Base-by-base conservation (phyloP, 2,797 vertebrate species). In the Intellagama lesueurii region DNA sequence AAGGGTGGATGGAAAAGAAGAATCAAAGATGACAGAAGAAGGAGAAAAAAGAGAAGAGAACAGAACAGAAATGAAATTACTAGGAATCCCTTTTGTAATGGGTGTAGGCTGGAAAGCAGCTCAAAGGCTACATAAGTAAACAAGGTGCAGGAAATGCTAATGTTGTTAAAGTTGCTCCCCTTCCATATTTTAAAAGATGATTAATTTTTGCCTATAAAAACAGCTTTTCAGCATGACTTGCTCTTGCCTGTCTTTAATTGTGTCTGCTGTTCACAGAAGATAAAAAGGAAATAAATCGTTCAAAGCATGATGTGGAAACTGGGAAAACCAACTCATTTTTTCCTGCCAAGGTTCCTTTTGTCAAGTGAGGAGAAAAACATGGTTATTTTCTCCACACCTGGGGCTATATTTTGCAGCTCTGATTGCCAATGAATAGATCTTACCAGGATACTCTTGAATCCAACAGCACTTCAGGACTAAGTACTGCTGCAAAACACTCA, bases 71-170 rank as follows among this genome's bases (percentile, higher is more conserved):
- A 88, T 60, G 70, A 49, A 95, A 95, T 94, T 93, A 94, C 90
- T 92, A 96, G 92, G 92, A 96, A 96, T 95, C 94, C 80, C 91
- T 94, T 96, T 95, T 91, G 93, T 95, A 93, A 95, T 2, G 92
- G 87, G 90, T 69, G 87, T 87, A 89, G 88, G 85, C 95, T 95
- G 94, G 94, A 91, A 95, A 95, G 91, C 73, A 91, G 93, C 90
- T 95, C 91, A 92, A 92, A 92, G 47, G 0, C 92, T 93, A 7
- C 91, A 95, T 94, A 94, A 94, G 90, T 89, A 92, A 44, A 92
- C 92, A 93, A 92, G 92, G 76, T 80, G 91, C 79, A 75, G 94
- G 92, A 94, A 96, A 95, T 91, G 90, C 92, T 95, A 91, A 69
- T 89, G 91, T 90, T 94, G 72, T 35, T 91, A 87, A 91, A 92